Conservation (phyloP, 2,797 vertebrate genomes). For the Semaprochilodus insignis region DNA sequence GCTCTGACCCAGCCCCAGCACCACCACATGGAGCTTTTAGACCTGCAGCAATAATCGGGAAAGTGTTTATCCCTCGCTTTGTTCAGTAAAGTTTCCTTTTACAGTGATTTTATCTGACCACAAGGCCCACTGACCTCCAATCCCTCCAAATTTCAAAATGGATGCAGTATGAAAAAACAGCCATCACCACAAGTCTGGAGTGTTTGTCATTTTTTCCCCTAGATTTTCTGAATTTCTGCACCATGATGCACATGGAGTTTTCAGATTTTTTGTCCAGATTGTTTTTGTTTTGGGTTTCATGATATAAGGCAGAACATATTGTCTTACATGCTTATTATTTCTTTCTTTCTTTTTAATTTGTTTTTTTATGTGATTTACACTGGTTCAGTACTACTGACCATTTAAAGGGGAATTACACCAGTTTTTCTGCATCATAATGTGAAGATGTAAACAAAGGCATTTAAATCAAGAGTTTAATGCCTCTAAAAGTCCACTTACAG, state of each 20-base stretch:
- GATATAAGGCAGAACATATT: not conserved
- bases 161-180: not conserved
- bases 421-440: too few species aligned
- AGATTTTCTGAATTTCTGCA: too few species aligned
- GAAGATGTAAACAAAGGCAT: too few species aligned
- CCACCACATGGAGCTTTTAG: conserved; percentile 66
- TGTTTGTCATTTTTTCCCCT: too few species aligned
- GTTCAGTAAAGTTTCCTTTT: not conserved
- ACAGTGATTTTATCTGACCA: not conserved
- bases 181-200: too few species aligned
- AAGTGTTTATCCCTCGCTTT: not conserved
- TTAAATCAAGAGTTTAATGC: too few species aligned
- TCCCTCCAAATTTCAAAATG: not conserved
- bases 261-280: not conserved
- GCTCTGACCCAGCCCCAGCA: conserved; percentile 55
- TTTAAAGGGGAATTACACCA: not conserved
- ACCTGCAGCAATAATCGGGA: conserved; percentile 79
- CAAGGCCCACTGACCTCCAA: not conserved
- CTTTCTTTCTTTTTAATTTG: too few species aligned
- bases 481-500: too few species aligned
- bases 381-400: conserved; percentile 56
- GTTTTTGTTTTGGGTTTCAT: not conserved
- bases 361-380: conserved; percentile 35
- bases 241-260: too few species aligned
- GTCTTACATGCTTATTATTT: not conserved